Conservation (phyloP, 2,797 vertebrate species). For the Orientallactaga sibirica region DNA sequence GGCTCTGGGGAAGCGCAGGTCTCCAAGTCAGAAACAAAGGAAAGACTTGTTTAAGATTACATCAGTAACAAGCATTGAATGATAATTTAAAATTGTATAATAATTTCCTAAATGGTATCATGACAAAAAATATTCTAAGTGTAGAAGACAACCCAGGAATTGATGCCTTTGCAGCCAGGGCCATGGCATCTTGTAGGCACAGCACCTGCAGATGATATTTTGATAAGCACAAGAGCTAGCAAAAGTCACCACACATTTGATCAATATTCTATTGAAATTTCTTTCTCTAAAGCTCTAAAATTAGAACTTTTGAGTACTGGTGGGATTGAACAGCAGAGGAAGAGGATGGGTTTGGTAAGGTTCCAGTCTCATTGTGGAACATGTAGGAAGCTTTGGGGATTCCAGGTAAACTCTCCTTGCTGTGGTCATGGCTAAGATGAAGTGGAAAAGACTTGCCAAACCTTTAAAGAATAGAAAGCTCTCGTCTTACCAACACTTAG, state of each 20-base stretch:
- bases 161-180: background rate
- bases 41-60: slow-evolving; percentile 19
- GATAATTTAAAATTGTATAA: slow-evolving; percentile 48
- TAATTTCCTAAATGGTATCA: background rate
- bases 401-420: background rate
- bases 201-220: slow-evolving; percentile 20
- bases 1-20: background rate
- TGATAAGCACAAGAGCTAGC: background rate
- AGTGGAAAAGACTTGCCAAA: background rate
- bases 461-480: slow-evolving; percentile 10
- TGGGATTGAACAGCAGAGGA: background rate
- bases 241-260: background rate
- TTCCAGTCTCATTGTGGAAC: background rate
- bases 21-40: slow-evolving; percentile 49
- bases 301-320: background rate
- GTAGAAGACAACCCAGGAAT: background rate
- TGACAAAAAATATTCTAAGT: background rate
- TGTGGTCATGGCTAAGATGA: background rate
- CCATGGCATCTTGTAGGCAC: background rate
- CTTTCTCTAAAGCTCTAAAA: background rate
- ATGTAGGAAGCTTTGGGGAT: background rate
- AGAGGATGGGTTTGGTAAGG: background rate
- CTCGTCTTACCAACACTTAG: background rate
- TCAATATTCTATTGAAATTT: too few species aligned
- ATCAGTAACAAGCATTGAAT: slow-evolving; percentile 47